Base-by-base conservation (phyloP, 2,113 vertebrate species). In the Piaya cayana region DNA sequence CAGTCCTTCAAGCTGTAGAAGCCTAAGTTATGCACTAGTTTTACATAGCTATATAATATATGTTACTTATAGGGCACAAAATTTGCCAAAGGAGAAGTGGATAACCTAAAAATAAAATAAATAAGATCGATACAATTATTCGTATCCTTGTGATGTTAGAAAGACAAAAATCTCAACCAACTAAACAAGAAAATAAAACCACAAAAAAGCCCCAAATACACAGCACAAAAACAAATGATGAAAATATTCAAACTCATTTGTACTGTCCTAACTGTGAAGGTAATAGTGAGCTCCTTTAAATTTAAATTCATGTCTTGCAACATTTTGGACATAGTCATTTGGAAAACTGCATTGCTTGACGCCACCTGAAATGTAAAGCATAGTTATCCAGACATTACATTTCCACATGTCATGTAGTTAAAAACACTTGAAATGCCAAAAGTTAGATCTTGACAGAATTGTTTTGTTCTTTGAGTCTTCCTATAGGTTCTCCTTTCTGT, bases 161-260 rank as follows among this genome's bases (percentile, higher is more conserved):
- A 53, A 58, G 19, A 37, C 1, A 34, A 86, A 72, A 50, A 47
- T 14, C 39, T 19, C 17, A 47, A 47, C 16, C 45, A 47, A 47
- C 43, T 18, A 20, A 47, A 49, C 21, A 49, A 22, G 21, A 9
- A 49, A 49, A 49, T 15, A 49, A 47, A 8, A 19, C 47, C 21
- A 12, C 8, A 49, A 49, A 49, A 21, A 49, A 49, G 18, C 16
- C 8, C 5, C 45, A 36, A 62, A 70, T 68, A 11, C 62, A 39
- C 3, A 82, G 3, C 6, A 59, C 2, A 59, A 50, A 85, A 55
- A 2, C n/a, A 85, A 53, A 58, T 0, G 2, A 18, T 2, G 7
- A 10, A 5, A 3, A 45, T 12, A 2, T 4, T 0, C 3, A 11
- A 43, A 42, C 5, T 72, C 1, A 49, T 65, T 69, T 64, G 4